These are phyloP conservation scores for Tetragonula clypearis DNA, from an alignment of 1,140 invertebrate genomes.

Conservation along the genomic window DNA sequence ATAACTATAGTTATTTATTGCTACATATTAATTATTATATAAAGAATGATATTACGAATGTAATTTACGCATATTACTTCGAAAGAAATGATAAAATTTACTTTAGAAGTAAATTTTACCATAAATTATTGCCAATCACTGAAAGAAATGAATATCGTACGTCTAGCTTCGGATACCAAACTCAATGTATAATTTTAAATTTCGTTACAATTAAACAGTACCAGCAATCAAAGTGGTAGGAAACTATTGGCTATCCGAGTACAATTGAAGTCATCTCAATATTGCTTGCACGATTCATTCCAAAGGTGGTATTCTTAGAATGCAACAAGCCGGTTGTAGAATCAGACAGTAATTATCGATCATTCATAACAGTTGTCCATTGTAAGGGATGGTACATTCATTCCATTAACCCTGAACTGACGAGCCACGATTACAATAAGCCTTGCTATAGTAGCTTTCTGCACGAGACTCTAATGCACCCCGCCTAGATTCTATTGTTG, in stretches of 20 bases:
- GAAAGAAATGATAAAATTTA: too few relatives aligned
- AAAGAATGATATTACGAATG: too few relatives aligned
- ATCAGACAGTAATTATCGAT: constrained; percentile 6
- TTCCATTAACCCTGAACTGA: constrained; percentile 22
- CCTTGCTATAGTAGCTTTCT: not conserved
- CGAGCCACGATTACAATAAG: constrained; percentile 2
- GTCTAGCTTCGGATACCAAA: too few relatives aligned
- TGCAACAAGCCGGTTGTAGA: not conserved
- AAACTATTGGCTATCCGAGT: not conserved
- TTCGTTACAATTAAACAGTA: too few relatives aligned
- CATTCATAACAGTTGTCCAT: not conserved
- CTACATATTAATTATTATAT: too few relatives aligned
- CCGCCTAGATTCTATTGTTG: not conserved
- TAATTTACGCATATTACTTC: too few relatives aligned
- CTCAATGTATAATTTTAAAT: too few relatives aligned
- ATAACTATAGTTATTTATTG: too few relatives aligned
- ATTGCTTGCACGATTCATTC: not conserved
- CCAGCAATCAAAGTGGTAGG: too few relatives aligned
- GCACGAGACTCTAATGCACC: not conserved
- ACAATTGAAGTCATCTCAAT: not conserved
- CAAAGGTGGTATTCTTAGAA: not conserved
- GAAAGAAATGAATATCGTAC: too few relatives aligned
- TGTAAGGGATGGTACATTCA: not conserved
- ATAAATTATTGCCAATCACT: too few relatives aligned
- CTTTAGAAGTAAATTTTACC: too few relatives aligned